Percentiles rank a stretch among this genome's conserved stretches.
Conservation (phyloP, 2,888 invertebrate genomes). For the Agonopterix heracliana region DNA sequence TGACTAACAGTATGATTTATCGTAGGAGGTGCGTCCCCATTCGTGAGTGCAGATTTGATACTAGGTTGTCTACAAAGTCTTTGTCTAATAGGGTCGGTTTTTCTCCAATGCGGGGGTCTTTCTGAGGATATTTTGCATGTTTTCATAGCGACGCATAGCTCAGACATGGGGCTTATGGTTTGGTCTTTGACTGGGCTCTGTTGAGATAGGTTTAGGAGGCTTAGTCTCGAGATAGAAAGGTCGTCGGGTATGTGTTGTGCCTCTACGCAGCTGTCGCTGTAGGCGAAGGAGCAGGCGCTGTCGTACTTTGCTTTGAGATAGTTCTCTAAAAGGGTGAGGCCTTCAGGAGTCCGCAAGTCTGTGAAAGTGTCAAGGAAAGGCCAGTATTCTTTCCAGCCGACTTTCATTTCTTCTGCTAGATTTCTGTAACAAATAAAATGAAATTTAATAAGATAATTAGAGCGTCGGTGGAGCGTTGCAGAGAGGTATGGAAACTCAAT, state of each 20-base stretch:
- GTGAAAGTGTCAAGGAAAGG: slow-evolving; percentile 89
- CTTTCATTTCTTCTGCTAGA: slow-evolving; percentile 81
- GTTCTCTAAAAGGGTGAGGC: slow-evolving; percentile 83
- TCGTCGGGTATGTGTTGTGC: slow-evolving; percentile 41
- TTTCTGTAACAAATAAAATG: slow-evolving; percentile 56
- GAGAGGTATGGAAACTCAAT: no score
- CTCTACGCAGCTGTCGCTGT: slow-evolving; percentile 50
- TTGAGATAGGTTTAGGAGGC: slow-evolving; percentile 34
- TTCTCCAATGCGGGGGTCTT: slow-evolving; percentile 40
- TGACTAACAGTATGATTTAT: slow-evolving; percentile 59
- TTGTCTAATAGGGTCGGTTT: slow-evolving; percentile 52
- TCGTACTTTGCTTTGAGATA: slow-evolving; percentile 79
- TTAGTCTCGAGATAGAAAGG: slow-evolving; percentile 49
- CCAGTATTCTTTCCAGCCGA: slow-evolving; percentile 96
- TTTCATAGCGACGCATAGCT: slow-evolving; percentile 76
- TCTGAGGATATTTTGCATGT: slow-evolving; percentile 67
- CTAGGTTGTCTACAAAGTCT: slow-evolving; percentile 49
- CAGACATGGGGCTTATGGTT: slow-evolving; percentile 73
- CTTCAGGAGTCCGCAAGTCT: slow-evolving; percentile 84
- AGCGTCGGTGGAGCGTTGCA: no score
- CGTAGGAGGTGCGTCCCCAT: slow-evolving; percentile 40
- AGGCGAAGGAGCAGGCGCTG: slow-evolving; percentile 53
- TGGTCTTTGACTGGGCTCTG: slow-evolving; percentile 34
- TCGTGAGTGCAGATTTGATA: slow-evolving; percentile 26
- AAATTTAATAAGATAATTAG: not conserved